These are phyloP conservation scores for Bactericera cockerelli DNA, from an alignment of 1,140 invertebrate genomes.

Conservation along the genomic window DNA sequence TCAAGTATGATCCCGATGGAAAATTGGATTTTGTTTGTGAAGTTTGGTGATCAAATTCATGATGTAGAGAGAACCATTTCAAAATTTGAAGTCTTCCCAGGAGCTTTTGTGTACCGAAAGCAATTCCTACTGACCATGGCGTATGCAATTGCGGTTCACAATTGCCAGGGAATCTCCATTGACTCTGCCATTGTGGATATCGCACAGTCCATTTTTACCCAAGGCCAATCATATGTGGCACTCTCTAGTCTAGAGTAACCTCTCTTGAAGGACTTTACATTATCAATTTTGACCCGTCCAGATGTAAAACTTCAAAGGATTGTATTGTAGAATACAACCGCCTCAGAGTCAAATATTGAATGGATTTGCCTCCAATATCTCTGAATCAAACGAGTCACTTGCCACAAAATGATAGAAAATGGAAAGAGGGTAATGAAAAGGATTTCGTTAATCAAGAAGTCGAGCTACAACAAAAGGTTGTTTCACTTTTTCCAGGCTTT, in stretches of 20 bases:
- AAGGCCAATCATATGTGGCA: not conserved
- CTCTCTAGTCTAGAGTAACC: conserved; percentile 26
- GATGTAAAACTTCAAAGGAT: not conserved
- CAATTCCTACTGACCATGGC: conserved; percentile 12
- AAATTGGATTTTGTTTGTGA: conserved; percentile 21
- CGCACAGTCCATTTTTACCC: not conserved
- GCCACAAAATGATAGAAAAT: not conserved
- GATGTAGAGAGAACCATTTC: conserved; percentile 20
- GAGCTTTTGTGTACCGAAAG: conserved; percentile 23
- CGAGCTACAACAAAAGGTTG: not conserved
- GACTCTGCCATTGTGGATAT: not conserved
- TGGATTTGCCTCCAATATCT: not conserved
- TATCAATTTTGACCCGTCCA: conserved; percentile 4
- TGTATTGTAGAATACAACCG: not conserved
- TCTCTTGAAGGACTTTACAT: conserved; percentile 21
- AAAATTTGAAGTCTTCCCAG: conserved; percentile 27
- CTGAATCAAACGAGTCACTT: not conserved
- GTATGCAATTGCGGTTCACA: conserved; percentile 10
- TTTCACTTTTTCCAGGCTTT: conserved; percentile 5
- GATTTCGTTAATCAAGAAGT: not conserved
- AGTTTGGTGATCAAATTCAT: conserved; percentile 13
- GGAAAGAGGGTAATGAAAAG: not conserved
- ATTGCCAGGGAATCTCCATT: conserved; percentile 12
- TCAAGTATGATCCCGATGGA: conserved; percentile 20
- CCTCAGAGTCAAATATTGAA: not conserved